Conservation (phyloP, 2,113 vertebrate species). For the Scytalopus superciliaris region DNA sequence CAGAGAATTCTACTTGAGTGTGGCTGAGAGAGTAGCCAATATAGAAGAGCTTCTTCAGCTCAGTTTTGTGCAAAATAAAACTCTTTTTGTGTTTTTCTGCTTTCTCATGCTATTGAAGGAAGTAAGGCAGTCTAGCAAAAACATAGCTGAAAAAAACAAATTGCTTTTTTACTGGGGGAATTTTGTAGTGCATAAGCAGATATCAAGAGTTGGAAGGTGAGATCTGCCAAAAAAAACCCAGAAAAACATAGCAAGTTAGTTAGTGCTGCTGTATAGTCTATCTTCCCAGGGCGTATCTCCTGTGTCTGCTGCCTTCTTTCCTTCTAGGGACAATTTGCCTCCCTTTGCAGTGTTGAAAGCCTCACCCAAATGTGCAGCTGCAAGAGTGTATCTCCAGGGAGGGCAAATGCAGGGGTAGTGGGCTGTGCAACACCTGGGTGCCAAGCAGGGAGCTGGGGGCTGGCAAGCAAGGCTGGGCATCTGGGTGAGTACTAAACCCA, state of each 20-base stretch:
- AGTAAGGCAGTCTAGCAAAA: neutral
- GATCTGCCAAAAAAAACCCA: neutral
- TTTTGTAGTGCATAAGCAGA: neutral
- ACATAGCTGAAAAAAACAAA: neutral
- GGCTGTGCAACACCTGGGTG: neutral
- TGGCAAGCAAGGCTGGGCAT: neutral
- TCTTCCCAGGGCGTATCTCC: neutral
- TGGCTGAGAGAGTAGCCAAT: neutral
- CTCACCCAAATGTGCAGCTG: neutral
- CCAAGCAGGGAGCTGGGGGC: neutral
- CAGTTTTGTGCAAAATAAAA: neutral
- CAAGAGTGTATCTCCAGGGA: neutral
- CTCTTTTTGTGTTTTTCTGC: neutral
- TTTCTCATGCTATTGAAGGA: neutral
- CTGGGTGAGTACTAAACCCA: neutral
- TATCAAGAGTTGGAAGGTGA: neutral
- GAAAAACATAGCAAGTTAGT: neutral
- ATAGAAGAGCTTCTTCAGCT: neutral
- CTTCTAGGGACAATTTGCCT: neutral
- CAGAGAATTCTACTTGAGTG: neutral
- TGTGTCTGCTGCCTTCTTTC: neutral
- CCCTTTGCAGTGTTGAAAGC: neutral
- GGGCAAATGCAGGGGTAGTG: rapidly evolving
- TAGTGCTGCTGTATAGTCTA: rapidly evolving
- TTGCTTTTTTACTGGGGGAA: neutral